A percentile compares a stretch with the other conserved stretches of the same genome.
Conservation (phyloP, 1,140 invertebrate genomes). For the Copidosoma floridanum region DNA sequence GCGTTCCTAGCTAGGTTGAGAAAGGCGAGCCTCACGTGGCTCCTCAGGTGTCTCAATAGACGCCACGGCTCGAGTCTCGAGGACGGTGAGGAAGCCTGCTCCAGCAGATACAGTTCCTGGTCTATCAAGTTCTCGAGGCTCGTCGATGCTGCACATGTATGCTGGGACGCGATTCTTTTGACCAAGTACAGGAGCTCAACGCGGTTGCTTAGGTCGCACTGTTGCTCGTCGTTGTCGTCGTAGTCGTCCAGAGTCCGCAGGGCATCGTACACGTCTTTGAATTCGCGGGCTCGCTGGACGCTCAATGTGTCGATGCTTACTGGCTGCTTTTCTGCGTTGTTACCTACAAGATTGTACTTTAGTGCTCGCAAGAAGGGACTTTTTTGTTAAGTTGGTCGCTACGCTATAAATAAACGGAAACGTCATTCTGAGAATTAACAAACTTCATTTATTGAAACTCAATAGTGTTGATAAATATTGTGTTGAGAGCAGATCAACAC, state of each 20-base stretch:
- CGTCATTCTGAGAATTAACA: no score
- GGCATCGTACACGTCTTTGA: constrained; percentile 60
- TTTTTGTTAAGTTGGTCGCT: no score
- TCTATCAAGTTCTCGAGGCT: constrained; percentile 63
- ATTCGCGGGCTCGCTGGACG: constrained; percentile 61
- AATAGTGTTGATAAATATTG: no score
- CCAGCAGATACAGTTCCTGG: constrained; percentile 63
- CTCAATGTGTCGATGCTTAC: constrained; percentile 63
- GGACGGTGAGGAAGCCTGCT: no score
- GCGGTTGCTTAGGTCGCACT: constrained; percentile 56
- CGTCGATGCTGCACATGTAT: constrained; percentile 57
- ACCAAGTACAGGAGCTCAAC: constrained; percentile 58
- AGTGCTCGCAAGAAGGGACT: no score
- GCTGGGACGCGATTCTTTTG: constrained; percentile 52
- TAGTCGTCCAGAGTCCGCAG: no score
- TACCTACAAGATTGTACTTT: no score
- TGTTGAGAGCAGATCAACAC: no score
- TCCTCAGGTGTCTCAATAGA: constrained; percentile 60
- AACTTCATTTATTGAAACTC: no score
- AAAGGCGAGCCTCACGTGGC: constrained; percentile 48
- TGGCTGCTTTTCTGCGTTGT: constrained; percentile 25
- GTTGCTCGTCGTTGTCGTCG: constrained; percentile 30
- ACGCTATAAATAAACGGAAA: no score
- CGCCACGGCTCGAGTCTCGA: constrained; percentile 53
- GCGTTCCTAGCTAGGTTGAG: constrained; percentile 33